phyloP scores from a whole-genome alignment of 2,113 vertebrate genomes.

The Entomyzon cyanotis region DNA sequence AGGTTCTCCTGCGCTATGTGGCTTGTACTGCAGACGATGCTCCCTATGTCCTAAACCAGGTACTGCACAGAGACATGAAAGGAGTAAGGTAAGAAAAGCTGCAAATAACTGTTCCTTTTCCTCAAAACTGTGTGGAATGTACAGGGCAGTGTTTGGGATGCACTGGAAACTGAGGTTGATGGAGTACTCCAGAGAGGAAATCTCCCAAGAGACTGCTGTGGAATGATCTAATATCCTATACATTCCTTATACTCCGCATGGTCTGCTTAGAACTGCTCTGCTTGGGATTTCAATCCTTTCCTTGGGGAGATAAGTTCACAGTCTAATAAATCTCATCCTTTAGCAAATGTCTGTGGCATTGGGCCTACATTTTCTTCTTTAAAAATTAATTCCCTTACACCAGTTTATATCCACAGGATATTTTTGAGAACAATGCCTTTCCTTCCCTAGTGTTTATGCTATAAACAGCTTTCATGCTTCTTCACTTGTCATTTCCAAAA shows the following conservation, averaged over 20 bases:
- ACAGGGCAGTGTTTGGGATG: not conserved
- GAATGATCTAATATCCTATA: not conserved
- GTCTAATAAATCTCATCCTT: conserved; percentile 49
- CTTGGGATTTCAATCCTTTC: conserved; percentile 8
- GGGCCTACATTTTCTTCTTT: conserved; percentile 25
- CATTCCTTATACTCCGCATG: not conserved
- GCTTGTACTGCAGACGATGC: conserved; percentile 76
- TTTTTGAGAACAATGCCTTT: conserved; percentile 18
- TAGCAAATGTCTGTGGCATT: not conserved
- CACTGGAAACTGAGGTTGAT: not conserved
- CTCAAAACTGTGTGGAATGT: not conserved
- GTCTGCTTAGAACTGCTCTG: not conserved
- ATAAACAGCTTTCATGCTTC: conserved; percentile 18
- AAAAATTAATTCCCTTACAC: conserved; percentile 32
- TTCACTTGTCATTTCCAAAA: not conserved
- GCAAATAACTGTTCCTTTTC: not conserved
- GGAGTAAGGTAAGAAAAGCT: conserved; percentile 75
- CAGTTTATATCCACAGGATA: not conserved
- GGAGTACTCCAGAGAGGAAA: not conserved
- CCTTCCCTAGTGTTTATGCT: not conserved
- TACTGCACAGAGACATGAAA: conserved; percentile 75
- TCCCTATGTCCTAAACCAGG: conserved; percentile 69
- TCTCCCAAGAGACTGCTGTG: not conserved
- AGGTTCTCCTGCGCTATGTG: conserved; percentile 68
- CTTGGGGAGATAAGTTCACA: conserved; percentile 46